These are phyloP conservation scores for Enteromius argenteus DNA, from an alignment of 2,797 vertebrate species.

Conservation along the genomic window DNA sequence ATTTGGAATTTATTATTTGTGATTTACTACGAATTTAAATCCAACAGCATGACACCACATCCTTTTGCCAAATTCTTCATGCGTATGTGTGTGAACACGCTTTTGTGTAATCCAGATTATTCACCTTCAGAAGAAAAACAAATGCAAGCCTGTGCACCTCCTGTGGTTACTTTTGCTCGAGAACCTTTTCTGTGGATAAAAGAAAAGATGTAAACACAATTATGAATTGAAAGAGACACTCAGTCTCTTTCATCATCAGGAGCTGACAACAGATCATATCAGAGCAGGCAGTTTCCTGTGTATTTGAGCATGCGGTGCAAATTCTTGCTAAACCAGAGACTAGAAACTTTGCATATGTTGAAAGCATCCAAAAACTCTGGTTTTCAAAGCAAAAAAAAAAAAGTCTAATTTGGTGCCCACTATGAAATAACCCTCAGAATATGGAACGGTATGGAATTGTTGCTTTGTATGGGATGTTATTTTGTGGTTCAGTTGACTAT, in stretches of 20 bases:
- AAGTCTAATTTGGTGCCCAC: background rate
- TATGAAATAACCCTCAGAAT: background rate
- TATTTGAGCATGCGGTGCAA: background rate
- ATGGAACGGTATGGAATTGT: background rate
- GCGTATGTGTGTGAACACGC: background rate
- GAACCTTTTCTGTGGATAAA: background rate
- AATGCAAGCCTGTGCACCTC: background rate
- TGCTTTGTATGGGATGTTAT: background rate
- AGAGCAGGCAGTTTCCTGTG: conserved; percentile 14
- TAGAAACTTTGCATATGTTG: background rate
- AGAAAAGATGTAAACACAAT: background rate
- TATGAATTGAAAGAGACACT: background rate
- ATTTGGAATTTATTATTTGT: background rate
- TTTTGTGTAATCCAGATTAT: background rate
- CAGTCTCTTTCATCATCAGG: conserved; percentile 15
- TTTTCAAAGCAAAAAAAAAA: background rate
- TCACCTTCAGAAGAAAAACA: background rate
- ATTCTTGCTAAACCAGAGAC: background rate
- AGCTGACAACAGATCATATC: conserved; percentile 39
- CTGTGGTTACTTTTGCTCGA: background rate
- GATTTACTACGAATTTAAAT: background rate
- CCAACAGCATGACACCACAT: background rate
- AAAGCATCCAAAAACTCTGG: background rate
- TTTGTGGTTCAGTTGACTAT: conserved; percentile 2
- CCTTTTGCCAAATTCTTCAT: background rate